A percentile compares a stretch with the other conserved stretches of the same genome.
Evolutionary conservation across 2,113 vertebrate species (phyloP).

Genomic region (Benitochromis conjunctus): DNA sequence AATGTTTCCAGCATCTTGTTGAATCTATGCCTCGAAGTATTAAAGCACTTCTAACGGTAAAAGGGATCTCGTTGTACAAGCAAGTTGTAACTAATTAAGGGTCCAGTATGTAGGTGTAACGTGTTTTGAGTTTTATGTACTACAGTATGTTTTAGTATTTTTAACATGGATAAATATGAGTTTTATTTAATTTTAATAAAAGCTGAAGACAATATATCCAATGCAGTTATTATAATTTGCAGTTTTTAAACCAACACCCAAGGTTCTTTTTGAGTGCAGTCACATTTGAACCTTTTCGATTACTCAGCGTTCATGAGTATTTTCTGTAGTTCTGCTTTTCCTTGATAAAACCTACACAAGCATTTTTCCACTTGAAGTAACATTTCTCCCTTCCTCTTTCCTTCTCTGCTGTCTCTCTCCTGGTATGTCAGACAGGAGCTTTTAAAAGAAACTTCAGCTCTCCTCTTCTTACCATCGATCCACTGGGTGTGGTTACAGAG

Average conservation of each 20-base stretch:
- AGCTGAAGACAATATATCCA: neutral
- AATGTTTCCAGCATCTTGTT: neutral
- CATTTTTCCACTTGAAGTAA: neutral
- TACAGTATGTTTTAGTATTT: neutral
- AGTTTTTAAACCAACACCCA: neutral
- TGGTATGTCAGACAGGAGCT: conserved; percentile 72
- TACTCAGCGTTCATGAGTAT: neutral
- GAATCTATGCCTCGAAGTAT: neutral
- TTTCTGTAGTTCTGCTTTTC: neutral
- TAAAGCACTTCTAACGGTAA: neutral
- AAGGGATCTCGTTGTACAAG: neutral
- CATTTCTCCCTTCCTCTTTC: neutral
- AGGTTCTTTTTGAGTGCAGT: neutral
- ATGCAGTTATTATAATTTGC: neutral
- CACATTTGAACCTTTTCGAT: neutral
- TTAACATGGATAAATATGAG: neutral
- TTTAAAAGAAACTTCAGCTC: conserved; percentile 91
- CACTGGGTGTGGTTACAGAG: conserved; percentile 74
- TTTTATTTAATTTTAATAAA: neutral
- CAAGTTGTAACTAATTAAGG: too few species aligned
- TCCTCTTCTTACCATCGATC: conserved; percentile 80
- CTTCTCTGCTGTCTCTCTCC: neutral
- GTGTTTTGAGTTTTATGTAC: neutral
- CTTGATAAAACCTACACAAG: neutral
- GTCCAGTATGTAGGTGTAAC: neutral